Evolutionary conservation across 2,113 vertebrate species (phyloP), one percentile per base, ranked within the genome.

Genomic region (Tursiops truncatus): DNA sequence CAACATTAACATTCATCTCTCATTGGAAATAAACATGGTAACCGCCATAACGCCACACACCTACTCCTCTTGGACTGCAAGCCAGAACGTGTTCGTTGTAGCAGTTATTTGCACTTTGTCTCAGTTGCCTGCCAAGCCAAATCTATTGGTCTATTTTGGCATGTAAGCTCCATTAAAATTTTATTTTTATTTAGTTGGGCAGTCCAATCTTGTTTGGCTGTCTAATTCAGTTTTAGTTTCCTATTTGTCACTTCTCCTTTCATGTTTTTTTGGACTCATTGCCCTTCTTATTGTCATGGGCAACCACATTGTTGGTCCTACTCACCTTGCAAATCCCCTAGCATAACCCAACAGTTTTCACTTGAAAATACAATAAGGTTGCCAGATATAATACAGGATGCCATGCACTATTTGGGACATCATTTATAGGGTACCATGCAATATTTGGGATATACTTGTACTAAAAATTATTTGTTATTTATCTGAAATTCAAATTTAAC

Each of bases 31-130:
- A 36, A 31, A 36, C 20, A 47, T 26, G 65, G n/a, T n/a, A 53
- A 15, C 26, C 4, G 3, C 38, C 26, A 44, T 12, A 9, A 4
- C 0, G 12, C 11, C 4, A 3, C 1, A 4, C 20, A 18, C 56
- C 25, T 28, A 8, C 26, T 71, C 33, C 58, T 28, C 79, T 56
- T 14, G 65, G 91, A 26, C 38, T 60, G 15, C 20, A 47, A 12
- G 62, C 8, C 15, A 65, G 63, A 14, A 9, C 21, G 6, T 20
- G 41, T 17, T 67, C 25, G 1, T 0, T 58, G 28, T 13, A 1
- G 28, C 23, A 1, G 8, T 31, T 36, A 12, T 33, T 41, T 65
- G 36, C 17, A 12, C 50, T 71, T 76, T 38, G 31, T 70, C 74
- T 82, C 62, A 17, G 21, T n/a, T 63, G 14, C 65, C 62, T 33